Conservation (phyloP, 2,797 vertebrate species). For the Urosaurus nigricauda region DNA sequence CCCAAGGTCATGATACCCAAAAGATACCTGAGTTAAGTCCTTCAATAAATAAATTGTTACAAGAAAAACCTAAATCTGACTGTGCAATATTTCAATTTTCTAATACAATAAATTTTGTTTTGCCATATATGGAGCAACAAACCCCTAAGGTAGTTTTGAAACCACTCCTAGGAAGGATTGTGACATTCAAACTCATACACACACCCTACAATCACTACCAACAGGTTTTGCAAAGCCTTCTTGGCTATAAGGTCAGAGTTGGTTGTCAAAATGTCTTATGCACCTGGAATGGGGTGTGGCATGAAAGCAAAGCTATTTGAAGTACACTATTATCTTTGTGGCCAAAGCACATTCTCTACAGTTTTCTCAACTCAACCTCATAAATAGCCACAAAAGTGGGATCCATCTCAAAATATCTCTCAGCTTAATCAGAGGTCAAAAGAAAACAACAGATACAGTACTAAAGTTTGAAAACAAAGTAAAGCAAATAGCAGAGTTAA, state of each 20-base stretch:
- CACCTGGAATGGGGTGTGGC: background rate
- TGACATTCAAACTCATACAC: slow-evolving; percentile 62
- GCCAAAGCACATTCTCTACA: slow-evolving; percentile 34
- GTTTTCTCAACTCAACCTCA: background rate
- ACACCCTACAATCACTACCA: slow-evolving; percentile 42
- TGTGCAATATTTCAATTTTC: background rate
- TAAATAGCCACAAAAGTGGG: background rate
- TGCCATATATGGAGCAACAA: background rate
- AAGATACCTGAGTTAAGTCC: background rate
- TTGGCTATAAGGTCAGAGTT: slow-evolving; percentile 41
- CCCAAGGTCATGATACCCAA: background rate
- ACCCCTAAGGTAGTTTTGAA: background rate
- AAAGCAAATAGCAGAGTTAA: background rate
- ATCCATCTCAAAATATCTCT: background rate
- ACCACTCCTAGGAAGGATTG: slow-evolving; percentile 39
- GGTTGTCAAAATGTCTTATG: slow-evolving; percentile 45
- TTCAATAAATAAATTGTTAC: background rate
- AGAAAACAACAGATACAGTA: background rate
- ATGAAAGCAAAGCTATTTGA: background rate
- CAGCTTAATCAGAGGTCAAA: background rate
- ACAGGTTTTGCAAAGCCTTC: slow-evolving; percentile 59
- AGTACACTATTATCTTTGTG: slow-evolving; percentile 36
- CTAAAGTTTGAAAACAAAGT: background rate
- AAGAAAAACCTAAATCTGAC: background rate
- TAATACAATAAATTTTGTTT: background rate